phyloP scores from a whole-genome alignment of 2,797 vertebrate genomes.

The Schizothorax lantsangensis region DNA sequence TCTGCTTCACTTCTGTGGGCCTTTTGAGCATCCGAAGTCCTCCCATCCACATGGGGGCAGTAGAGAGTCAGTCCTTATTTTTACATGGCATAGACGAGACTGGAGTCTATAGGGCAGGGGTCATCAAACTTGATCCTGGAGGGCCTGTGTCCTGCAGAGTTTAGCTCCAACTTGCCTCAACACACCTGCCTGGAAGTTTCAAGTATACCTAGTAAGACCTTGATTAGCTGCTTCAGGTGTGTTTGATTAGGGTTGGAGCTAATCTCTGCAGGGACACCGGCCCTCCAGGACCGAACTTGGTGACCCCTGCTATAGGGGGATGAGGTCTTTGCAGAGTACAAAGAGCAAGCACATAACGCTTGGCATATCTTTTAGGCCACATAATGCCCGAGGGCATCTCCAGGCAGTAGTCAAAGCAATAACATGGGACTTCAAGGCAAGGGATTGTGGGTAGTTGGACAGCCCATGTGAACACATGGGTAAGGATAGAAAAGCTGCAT shows the following conservation, averaged over 20 bases:
- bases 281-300: too few species aligned
- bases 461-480: neutral
- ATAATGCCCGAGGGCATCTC: constrained; percentile 53
- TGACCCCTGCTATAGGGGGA: neutral
- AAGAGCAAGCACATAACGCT: constrained; percentile 30
- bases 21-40: constrained; percentile 1
- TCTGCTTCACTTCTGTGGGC: neutral
- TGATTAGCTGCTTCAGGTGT: too few species aligned
- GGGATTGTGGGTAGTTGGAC: constrained; percentile 24
- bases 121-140: too few species aligned
- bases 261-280: too few species aligned
- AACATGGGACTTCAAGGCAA: constrained; percentile 45
- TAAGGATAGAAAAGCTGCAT: constrained; percentile 23
- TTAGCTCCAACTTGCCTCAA: too few species aligned
- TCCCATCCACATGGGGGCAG: constrained; percentile 29
- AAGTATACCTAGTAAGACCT: too few species aligned
- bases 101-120: neutral
- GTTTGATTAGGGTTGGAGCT: too few species aligned
- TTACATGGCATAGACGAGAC: constrained; percentile 33
- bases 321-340: constrained; percentile 17
- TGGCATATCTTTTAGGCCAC: constrained; percentile 52
- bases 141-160: too few species aligned
- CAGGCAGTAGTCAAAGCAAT: constrained; percentile 67
- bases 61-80: constrained; percentile 20
- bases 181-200: too few species aligned